phyloP scores from a whole-genome alignment of 2,888 invertebrate genomes.

The Drosophila pegasa region DNA sequence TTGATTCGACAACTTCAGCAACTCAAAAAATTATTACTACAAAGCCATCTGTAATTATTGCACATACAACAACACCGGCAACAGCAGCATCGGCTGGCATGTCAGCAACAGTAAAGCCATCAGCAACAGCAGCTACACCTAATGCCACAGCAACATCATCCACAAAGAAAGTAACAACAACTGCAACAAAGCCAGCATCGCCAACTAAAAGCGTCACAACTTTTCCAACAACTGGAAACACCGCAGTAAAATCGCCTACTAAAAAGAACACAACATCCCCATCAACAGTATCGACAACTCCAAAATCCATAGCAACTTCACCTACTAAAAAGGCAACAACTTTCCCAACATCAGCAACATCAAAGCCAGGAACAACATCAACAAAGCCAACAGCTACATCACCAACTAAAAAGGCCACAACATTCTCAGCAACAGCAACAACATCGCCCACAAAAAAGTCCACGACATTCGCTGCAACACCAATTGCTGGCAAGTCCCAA shows the following conservation, averaged over 20 bases:
- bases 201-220: conserved; percentile 9
- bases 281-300: conserved; percentile 4
- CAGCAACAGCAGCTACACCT: background rate
- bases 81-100: conserved; percentile 11
- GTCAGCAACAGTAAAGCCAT: conserved; percentile 9
- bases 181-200: conserved; percentile 15
- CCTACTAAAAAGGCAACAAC: conserved; percentile 18
- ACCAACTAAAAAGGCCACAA: conserved; percentile 8
- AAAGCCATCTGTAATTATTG: conserved; percentile 7
- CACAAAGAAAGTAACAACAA: conserved; percentile 5
- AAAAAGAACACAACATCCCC: conserved; percentile 13
- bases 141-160: conserved; percentile 7
- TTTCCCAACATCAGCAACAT: conserved; percentile 7
- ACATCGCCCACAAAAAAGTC: conserved; percentile 18
- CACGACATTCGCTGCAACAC: conserved; percentile 16
- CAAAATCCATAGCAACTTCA: conserved; percentile 15
- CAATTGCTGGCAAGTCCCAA: conserved; percentile 28
- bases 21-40: conserved; percentile 10
- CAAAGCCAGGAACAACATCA: conserved; percentile 12
- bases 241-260: conserved; percentile 14
- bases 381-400: conserved; percentile 12
- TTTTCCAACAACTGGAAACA: conserved; percentile 6
- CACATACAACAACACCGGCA: background rate
- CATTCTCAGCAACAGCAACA: conserved; percentile 16
- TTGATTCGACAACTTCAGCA: conserved; percentile 7